phyloP scores from a whole-genome alignment of 2,113 vertebrate genomes.

The Petrocephalus microphthalmus region DNA sequence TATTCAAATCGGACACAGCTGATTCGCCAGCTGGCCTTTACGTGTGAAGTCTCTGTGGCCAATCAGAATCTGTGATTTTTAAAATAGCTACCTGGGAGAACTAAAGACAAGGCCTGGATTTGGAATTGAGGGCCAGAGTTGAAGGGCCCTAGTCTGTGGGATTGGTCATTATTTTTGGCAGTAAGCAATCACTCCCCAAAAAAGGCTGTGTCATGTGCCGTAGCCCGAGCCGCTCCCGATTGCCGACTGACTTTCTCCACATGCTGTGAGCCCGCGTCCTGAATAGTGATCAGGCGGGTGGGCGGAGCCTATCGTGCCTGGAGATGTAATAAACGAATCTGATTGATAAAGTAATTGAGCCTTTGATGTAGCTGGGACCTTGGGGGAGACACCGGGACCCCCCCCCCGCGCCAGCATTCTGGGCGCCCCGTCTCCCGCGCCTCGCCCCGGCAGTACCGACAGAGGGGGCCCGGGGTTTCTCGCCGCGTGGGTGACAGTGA shows the following conservation, averaged over 20 bases:
- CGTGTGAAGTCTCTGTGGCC: neutral
- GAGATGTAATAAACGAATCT: slow-evolving; percentile 10
- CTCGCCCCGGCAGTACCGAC: neutral
- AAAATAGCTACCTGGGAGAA: neutral
- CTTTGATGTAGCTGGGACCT: neutral
- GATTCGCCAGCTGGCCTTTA: neutral
- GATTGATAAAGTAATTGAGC: slow-evolving; percentile 20
- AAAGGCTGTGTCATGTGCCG: neutral
- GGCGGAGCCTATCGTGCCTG: neutral
- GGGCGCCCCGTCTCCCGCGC: neutral
- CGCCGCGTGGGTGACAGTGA: neutral
- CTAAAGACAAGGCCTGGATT: neutral
- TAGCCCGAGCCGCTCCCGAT: neutral
- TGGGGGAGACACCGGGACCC: neutral
- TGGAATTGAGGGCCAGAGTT: neutral
- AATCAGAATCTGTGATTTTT: neutral
- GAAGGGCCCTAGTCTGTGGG: neutral
- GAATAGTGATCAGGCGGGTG: neutral
- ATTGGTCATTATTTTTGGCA: neutral
- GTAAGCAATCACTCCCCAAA: neutral
- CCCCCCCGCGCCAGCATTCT: neutral
- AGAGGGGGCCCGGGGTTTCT: neutral
- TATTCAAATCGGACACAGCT: neutral
- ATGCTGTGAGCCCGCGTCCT: neutral
- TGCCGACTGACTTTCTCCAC: neutral